A percentile compares a stretch with the other conserved stretches of the same genome.
Conservation (phyloP, 2,113 vertebrate species). For the Oncorhynchus keta region DNA sequence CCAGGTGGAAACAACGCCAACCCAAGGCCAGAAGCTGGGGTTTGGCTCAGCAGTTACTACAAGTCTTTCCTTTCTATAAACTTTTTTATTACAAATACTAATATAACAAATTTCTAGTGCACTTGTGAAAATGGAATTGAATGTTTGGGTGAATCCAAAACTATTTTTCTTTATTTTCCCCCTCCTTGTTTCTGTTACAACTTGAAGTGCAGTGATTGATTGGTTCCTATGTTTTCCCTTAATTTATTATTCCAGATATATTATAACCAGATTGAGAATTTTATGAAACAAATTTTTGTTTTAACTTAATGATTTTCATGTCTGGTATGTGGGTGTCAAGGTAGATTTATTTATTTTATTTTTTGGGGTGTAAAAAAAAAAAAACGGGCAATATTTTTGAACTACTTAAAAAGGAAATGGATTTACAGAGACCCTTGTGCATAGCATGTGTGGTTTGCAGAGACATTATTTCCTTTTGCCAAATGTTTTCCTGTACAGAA, state of each 20-base stretch:
- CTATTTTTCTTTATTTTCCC: conserved; percentile 22
- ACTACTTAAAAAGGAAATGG: conserved; percentile 53
- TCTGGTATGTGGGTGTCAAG: conserved; percentile 52
- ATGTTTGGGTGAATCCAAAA: conserved; percentile 47
- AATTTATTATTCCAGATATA: conserved; percentile 43
- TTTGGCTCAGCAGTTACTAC: conserved; percentile 34
- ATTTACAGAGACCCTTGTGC: conserved; percentile 28
- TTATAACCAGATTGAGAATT: conserved; percentile 28
- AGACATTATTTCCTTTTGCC: conserved; percentile 61
- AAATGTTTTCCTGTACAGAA: conserved; percentile 70
- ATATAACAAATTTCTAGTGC: conserved; percentile 58
- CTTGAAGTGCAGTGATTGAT: conserved; percentile 62
- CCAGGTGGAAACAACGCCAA: conserved; percentile 11
- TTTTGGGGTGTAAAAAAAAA: conserved; percentile 5
- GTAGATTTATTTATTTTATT: conserved; percentile 27
- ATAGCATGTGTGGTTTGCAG: conserved; percentile 38
- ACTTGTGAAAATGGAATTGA: conserved; percentile 62
- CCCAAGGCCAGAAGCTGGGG: conserved; percentile 19
- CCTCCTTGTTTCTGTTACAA: conserved; percentile 42
- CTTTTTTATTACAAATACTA: conserved; percentile 45
- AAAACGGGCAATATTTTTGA: conserved; percentile 72
- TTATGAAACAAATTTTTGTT: conserved; percentile 35
- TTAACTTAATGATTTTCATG: conserved; percentile 25
- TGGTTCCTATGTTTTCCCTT: conserved; percentile 30
- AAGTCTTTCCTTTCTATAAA: conserved; percentile 56